phyloP scores from a whole-genome alignment of 2,888 invertebrate genomes.

The Drosophila nigricruria region DNA sequence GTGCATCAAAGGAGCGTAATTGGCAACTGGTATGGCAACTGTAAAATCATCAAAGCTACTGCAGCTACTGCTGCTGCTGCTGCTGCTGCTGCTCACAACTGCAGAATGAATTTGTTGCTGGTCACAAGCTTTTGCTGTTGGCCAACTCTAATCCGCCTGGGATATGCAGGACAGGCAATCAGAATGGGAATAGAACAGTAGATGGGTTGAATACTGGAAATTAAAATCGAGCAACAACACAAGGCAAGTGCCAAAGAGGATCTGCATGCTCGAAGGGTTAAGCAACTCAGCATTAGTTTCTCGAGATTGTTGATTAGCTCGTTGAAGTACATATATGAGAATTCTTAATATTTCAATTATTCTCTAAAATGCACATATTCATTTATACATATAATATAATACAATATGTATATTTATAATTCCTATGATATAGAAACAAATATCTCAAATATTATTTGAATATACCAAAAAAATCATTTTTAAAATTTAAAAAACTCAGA shows the following conservation, averaged over 20 bases:
- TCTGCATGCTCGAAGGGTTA: neutral
- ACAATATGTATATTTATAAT: no score
- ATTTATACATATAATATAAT: no score
- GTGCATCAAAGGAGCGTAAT: slow-evolving; percentile 38
- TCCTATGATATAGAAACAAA: no score
- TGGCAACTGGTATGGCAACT: slow-evolving; percentile 29
- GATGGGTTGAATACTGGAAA: slow-evolving; percentile 28
- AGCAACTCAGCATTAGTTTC: neutral
- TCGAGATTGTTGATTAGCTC: neutral
- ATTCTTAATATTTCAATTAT: neutral
- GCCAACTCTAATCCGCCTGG: slow-evolving; percentile 48
- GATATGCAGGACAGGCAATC: slow-evolving; percentile 12
- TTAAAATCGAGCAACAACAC: slow-evolving; percentile 11
- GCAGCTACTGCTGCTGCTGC: neutral
- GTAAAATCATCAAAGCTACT: slow-evolving; percentile 48
- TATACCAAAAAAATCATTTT: no score
- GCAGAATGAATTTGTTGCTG: slow-evolving; percentile 43
- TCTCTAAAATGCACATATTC: neutral
- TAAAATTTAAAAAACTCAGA: no score
- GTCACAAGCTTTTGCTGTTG: slow-evolving; percentile 51
- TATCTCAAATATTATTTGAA: no score
- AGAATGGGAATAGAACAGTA: slow-evolving; percentile 30
- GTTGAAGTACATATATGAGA: neutral
- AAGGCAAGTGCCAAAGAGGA: slow-evolving; percentile 1
- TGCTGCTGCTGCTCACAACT: slow-evolving; percentile 24